Conservation (phyloP, 1,140 invertebrate genomes). For the Drosophila cardini region DNA sequence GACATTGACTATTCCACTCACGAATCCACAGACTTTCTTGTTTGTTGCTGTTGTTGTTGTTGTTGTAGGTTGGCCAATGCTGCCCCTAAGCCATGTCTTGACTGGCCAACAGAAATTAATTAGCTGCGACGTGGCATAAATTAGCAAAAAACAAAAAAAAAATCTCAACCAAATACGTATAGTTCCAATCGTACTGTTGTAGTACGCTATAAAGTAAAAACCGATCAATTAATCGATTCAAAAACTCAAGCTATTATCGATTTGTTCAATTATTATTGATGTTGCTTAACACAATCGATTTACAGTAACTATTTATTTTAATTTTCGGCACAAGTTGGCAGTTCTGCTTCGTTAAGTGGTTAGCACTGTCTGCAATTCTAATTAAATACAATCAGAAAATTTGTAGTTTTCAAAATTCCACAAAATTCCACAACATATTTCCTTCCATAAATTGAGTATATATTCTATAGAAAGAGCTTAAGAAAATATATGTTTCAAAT, state of each 20-base stretch:
- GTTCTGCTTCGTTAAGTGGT: no score
- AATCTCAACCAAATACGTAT: constrained; percentile 20
- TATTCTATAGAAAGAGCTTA: no score
- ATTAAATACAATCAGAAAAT: no score
- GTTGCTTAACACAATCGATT: background rate
- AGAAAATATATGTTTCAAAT: no score
- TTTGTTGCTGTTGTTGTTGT: constrained; percentile 41
- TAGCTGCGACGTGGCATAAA: constrained; percentile 76
- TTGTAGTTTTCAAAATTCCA: no score
- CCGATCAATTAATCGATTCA: constrained; percentile 5
- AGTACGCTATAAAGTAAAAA: background rate
- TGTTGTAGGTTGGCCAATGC: constrained; percentile 34
- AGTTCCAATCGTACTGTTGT: constrained; percentile 1
- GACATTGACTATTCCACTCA: constrained; percentile 63
- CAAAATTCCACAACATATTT: no score
- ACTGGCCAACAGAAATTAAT: constrained; percentile 74
- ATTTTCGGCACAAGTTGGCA: no score
- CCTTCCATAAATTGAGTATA: no score
- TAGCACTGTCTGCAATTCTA: no score
- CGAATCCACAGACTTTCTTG: constrained; percentile 67
- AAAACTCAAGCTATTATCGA: background rate
- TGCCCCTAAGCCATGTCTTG: constrained; percentile 43
- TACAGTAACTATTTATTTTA: no score
- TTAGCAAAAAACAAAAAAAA: constrained; percentile 50
- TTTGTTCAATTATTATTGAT: background rate